Conservation (phyloP, 2,113 vertebrate species). For the Tichodroma muraria region DNA sequence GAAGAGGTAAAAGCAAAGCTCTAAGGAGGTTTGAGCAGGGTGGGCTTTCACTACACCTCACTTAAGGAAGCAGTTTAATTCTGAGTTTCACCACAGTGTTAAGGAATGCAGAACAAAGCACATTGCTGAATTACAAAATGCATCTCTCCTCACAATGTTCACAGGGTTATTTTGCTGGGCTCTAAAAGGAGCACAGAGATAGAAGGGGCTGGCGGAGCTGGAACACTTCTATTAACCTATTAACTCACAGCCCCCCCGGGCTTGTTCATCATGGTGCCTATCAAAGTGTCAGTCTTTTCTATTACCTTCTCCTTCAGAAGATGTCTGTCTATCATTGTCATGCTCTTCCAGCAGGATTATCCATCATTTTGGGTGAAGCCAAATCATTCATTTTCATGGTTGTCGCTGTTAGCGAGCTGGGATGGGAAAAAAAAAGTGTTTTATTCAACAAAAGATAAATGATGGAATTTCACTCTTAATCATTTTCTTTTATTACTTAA, state of each 20-base stretch:
- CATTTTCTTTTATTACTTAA: slow-evolving; percentile 57
- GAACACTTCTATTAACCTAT: slow-evolving; percentile 21
- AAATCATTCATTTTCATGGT: slow-evolving; percentile 47
- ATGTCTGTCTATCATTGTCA: slow-evolving; percentile 51
- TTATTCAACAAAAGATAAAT: slow-evolving; percentile 31
- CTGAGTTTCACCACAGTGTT: background rate
- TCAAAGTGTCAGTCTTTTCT: slow-evolving; percentile 49
- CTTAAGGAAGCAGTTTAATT: background rate
- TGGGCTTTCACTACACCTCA: background rate
- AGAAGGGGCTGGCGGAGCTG: background rate
- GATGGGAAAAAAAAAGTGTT: background rate
- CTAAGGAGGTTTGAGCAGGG: background rate
- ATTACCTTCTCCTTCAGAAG: slow-evolving; percentile 43
- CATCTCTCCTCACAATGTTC: background rate
- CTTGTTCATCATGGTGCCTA: slow-evolving; percentile 50
- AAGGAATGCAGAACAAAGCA: background rate
- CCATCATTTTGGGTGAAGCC: slow-evolving; percentile 45
- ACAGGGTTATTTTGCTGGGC: background rate
- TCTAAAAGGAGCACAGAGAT: background rate
- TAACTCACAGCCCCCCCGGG: background rate
- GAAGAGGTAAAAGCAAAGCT: background rate
- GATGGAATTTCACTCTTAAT: slow-evolving; percentile 36
- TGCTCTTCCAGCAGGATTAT: slow-evolving; percentile 36
- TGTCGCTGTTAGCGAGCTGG: background rate
- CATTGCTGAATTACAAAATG: background rate